These are phyloP conservation scores for Drosophila ogumai DNA, from an alignment of 1,140 invertebrate genomes.

Conservation along the genomic window DNA sequence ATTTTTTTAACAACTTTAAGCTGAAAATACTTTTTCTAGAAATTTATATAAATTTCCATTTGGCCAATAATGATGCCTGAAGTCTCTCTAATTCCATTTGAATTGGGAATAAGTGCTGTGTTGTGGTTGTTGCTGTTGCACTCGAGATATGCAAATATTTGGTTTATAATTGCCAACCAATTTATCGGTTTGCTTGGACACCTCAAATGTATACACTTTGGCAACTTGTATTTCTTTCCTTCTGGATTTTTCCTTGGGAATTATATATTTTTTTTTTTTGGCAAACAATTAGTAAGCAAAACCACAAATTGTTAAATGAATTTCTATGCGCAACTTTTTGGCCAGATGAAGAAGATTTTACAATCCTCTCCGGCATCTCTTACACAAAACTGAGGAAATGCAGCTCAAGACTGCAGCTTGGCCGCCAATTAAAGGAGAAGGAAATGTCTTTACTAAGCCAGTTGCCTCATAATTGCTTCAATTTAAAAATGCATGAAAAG, in stretches of 20 bases:
- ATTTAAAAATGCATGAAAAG: constrained; percentile 80
- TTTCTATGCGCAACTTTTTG: constrained; percentile 46
- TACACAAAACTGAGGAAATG: constrained; percentile 24
- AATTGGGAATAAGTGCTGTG: constrained; percentile 30
- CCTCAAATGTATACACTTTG: constrained; percentile 45
- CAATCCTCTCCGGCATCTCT: constrained; percentile 31
- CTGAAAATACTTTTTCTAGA: not conserved
- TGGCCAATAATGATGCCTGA: constrained; percentile 23
- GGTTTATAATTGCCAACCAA: constrained; percentile 55
- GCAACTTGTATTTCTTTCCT: constrained; percentile 15
- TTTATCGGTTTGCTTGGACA: constrained; percentile 50
- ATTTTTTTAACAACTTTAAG: not conserved
- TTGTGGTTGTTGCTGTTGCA: constrained; percentile 11
- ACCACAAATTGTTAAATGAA: constrained; percentile 76
- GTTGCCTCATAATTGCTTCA: constrained; percentile 65
- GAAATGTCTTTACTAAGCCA: constrained; percentile 44
- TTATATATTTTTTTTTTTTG: constrained; percentile 1
- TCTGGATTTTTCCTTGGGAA: not conserved
- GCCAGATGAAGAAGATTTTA: constrained; percentile 40
- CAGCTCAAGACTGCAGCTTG: constrained; percentile 31
- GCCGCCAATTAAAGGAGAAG: constrained; percentile 67
- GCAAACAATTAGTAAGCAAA: constrained; percentile 59
- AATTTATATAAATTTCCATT: constrained; percentile 8
- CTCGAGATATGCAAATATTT: constrained; percentile 52
- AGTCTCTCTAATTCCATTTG: constrained; percentile 44